phyloP scores from a whole-genome alignment of 2,888 invertebrate species.

The Scaptomyza reducta region DNA sequence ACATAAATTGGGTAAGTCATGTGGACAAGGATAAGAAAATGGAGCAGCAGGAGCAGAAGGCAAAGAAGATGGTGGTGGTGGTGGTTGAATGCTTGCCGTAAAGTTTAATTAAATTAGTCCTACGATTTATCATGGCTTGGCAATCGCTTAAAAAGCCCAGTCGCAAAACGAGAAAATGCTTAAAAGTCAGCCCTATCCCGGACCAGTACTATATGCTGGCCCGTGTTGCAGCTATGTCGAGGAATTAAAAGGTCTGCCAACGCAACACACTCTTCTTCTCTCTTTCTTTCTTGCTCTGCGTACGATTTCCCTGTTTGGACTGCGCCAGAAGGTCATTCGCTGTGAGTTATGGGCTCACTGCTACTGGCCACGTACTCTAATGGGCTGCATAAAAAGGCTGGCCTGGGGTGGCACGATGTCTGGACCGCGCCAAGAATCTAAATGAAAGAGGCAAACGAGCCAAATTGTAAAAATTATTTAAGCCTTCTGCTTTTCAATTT shows the following conservation, averaged over 20 bases:
- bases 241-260: conserved; percentile 73
- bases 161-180: conserved; percentile 61
- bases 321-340: conserved; percentile 69
- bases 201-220: conserved; percentile 18
- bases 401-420: conserved; percentile 1
- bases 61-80: conserved; percentile 1
- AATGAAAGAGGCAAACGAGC: conserved; percentile 63
- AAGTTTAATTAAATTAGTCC: conserved; percentile 79
- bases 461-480: conserved; percentile 58
- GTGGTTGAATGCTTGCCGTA: conserved; percentile 47
- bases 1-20: conserved; percentile 64
- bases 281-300: too few relatives aligned
- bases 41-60: conserved; percentile 20
- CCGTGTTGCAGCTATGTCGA: conserved; percentile 64
- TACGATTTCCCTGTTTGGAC: conserved; percentile 9
- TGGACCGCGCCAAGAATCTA: conserved; percentile 50
- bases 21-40: conserved; percentile 60
- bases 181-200: conserved; percentile 44
- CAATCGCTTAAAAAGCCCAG: conserved; percentile 76
- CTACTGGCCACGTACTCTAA: conserved; percentile 67
- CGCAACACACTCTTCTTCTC: conserved; percentile 21
- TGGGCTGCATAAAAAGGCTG: conserved; percentile 59
- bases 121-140: conserved; percentile 73
- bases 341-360: conserved; percentile 66
- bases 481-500: conserved; percentile 4